Evolutionary conservation across 2,113 vertebrate genomes (phyloP).

Genomic region (Herpetotheres cachinnans): DNA sequence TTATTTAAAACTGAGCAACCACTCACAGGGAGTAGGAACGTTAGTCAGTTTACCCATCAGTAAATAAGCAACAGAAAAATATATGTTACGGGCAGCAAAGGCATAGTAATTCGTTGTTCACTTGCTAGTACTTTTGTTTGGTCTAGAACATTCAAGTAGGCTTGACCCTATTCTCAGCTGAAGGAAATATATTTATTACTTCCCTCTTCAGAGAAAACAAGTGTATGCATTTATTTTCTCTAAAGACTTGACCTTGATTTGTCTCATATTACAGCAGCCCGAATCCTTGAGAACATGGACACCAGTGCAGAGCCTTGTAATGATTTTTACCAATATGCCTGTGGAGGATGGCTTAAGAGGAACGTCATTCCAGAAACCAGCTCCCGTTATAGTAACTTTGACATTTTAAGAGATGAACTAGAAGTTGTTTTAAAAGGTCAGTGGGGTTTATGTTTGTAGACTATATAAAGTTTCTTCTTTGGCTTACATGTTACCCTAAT

Average conservation of each 20-base stretch:
- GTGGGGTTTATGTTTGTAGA: slow-evolving; percentile 41
- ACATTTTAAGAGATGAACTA: slow-evolving; percentile 90
- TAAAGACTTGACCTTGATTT: neutral
- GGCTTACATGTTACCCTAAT: neutral
- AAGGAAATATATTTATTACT: neutral
- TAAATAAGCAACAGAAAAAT: neutral
- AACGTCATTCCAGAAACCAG: slow-evolving; percentile 93
- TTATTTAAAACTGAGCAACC: neutral
- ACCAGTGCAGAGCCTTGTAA: slow-evolving; percentile 79
- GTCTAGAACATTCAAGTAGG: neutral
- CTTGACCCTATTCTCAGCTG: neutral
- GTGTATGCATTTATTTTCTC: neutral
- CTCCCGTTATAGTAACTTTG: slow-evolving; percentile 92
- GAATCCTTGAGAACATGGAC: slow-evolving; percentile 93
- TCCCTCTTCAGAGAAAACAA: neutral
- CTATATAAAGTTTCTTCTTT: slow-evolving; percentile 41
- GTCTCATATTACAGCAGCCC: slow-evolving; percentile 77
- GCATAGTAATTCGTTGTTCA: neutral
- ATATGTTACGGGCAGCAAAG: neutral
- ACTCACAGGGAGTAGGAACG: neutral
- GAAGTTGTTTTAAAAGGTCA: slow-evolving; percentile 94
- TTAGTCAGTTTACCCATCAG: neutral
- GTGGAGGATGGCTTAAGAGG: slow-evolving; percentile 93
- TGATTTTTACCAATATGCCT: slow-evolving; percentile 92
- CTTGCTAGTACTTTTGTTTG: neutral